Evolutionary conservation across 35 echinoderm and acorn worm genomes (phyloP), one percentile per base, ranked within the genome.

Genomic region (Amphiura filiformis): DNA sequence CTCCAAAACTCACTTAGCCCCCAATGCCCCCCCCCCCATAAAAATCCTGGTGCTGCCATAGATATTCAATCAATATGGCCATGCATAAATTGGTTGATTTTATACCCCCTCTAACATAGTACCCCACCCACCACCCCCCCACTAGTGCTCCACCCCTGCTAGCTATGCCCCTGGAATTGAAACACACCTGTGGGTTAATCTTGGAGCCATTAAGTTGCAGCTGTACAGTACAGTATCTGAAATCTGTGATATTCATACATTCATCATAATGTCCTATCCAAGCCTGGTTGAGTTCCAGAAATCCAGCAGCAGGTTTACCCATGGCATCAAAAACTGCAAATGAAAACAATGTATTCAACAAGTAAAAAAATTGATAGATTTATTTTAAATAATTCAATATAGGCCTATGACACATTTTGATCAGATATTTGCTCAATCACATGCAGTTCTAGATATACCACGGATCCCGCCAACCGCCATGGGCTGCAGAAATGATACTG

Each of bases 261-360:
- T 92, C 89, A 87, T 98, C 96, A 81, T 84, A 98, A 78, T 94
- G 90, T 0, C 96, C 96, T 0, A 98, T 78, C 93, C 89, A 92
- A 9, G 84, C 89, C 14, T 77, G 35, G 78, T 98, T 98, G 9
- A 87, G 84, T 84, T 80, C 81, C 13, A 98, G 78, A 28, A 98
- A 11, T 31, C 96, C 96, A 0, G 92, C 61, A 77, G 78, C 81
- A 35, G 93, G 93, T 79, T 98, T 98, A 22, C 96, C 96, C 26
- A 83, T 89, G 41, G 93, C 86, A 94, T 98, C 96, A 39, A 92
- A 2, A 89, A 88, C 91, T 97, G 76, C n/a, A 56, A 80, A 65
- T 38, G 34, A 52, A 91, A 18, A 41, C 20, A 40, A 82, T 1
- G 36, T 35, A 37, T n/a, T n/a, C n/a, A n/a, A n/a, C n/a, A n/a